Percentiles rank a stretch among this genome's conserved stretches.
Conservation (phyloP, 1,140 invertebrate genomes). For the Lordiphosa mommai region DNA sequence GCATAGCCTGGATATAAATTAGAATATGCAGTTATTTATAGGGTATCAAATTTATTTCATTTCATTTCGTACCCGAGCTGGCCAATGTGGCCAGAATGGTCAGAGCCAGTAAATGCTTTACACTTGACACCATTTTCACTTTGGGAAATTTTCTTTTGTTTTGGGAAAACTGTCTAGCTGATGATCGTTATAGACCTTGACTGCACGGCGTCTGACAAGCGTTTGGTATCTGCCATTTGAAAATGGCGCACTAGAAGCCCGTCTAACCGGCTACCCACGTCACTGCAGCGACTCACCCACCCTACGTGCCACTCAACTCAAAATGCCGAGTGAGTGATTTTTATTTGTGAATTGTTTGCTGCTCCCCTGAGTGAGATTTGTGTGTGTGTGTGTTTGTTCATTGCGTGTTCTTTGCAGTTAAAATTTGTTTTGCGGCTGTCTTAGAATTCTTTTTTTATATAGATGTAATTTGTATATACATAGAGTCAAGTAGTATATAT, state of each 20-base stretch:
- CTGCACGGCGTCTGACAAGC: constrained; percentile 16
- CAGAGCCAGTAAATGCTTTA: constrained; percentile 51
- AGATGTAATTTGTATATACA: background rate
- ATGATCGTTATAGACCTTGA: constrained; percentile 25
- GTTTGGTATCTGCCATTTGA: constrained; percentile 23
- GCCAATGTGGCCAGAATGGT: constrained; percentile 57
- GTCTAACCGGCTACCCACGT: background rate
- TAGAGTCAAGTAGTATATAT: constrained; percentile 13
- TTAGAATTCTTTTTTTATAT: constrained; percentile 28
- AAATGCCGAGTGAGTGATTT: constrained; percentile 5
- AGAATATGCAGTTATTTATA: background rate
- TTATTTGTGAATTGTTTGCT: constrained; percentile 8
- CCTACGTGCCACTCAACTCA: constrained; percentile 23
- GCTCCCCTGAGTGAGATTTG: constrained; percentile 5
- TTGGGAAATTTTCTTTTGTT: background rate
- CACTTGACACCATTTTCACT: constrained; percentile 61
- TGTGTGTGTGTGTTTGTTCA: constrained; percentile 10
- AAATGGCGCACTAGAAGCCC: constrained; percentile 8
- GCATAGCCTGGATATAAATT: constrained; percentile 48
- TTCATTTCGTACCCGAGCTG: constrained; percentile 45
- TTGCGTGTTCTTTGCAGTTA: constrained; percentile 25
- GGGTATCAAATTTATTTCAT: background rate
- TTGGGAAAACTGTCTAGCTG: background rate
- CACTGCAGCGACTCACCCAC: constrained; percentile 10
- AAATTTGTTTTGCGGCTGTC: constrained; percentile 38